Evolutionary conservation across 2,113 vertebrate genomes (phyloP), one percentile per base, ranked within the genome.

Genomic region (Scortum barcoo): DNA sequence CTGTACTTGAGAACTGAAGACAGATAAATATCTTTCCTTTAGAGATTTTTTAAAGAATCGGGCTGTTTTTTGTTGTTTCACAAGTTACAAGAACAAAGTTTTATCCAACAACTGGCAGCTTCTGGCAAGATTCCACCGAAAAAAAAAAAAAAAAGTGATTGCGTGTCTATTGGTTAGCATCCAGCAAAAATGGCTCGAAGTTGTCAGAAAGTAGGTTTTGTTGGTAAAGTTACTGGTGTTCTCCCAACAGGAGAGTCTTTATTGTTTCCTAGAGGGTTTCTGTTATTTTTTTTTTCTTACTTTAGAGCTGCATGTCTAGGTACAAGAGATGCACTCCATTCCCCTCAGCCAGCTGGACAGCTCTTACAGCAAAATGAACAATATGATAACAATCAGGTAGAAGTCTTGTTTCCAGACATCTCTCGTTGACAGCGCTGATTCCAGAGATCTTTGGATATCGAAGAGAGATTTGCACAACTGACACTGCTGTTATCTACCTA

Each of bases 201-300:
- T 40, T 68, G 6, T 65, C 19, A 19, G 20, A 68, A 61, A 36
- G 50, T 56, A 14, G 13, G 22, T 84, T 68, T 56, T 62, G 12
- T 69, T 78, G 53, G 46, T 61, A 9, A 73, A 73, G 22, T 60
- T 68, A 16, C 48, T 17, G 19, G 30, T 66, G 24, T 53, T 78
- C 62, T 53, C 20, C 9, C 46, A 73, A 54, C 62, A 68, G 36
- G 2, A 20, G 6, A 44, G 69, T 54, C 20, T 38, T 54, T 68
- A 33, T 60, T 69, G 13, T 51, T 12, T 68, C 53, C 3, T 58
- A 51, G 8, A 54, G 26, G 28, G 26, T 33, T 76, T 77, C 28
- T 57, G 3, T 17, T 38, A 22, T 56, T 62, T 75, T n/a, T 20
- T 17, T 38, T 26, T 56, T 62, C 70, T n/a, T 20, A 20, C 42